Base-by-base conservation (phyloP, 2,113 vertebrate genomes). In the Machaerirhynchus nigripectus region DNA sequence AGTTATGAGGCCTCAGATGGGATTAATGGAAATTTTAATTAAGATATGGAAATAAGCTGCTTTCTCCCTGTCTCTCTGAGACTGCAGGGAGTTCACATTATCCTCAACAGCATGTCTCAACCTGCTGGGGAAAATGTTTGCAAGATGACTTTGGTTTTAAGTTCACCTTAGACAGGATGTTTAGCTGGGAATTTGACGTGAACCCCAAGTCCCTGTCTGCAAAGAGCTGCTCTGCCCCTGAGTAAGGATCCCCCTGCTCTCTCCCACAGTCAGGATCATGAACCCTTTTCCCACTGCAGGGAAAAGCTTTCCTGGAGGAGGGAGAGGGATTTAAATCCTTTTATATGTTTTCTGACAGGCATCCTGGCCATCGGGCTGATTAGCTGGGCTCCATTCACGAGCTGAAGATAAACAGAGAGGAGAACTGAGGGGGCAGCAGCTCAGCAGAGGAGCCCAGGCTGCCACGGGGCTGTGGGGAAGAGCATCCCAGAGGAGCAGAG, bases 11-110 rank as follows among this genome's bases (percentile, higher is more conserved):
- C 92, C 95, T 97, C 97, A 97, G 96, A 97, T 97, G 96, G 97
- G 97, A 97, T 97, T 97, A 97, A 97, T 96, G 91, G 96, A 97
- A 97, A 97, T 95, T 96, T 97, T 97, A 97, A 97, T 97, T 97
- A 97, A 97, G 97, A 97, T 97, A 97, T 97, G 97, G 97, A 97
- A 97, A 97, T 97, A 96, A 97, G 96, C 96, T 95, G 87, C 96
- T 96, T 96, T 96, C 96, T 94, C 93, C 96, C 96, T 84, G 88
- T 92, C 91, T 94, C 84, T 93, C 83, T 40, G 89, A 95, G 89
- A 70, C 97, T 97, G 92, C 89, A 61, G 94, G 90, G 97, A 97
- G 95, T 95, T 94, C 93, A 95, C 79, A 77, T 95, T 93, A 91
- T 97, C 92, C 94, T 88, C 94, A 93, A 94, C 95, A 96, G 91